These are phyloP conservation scores for Drosophila kohkoa DNA, from an alignment of 1,140 invertebrate genomes.

Conservation along the genomic window DNA sequence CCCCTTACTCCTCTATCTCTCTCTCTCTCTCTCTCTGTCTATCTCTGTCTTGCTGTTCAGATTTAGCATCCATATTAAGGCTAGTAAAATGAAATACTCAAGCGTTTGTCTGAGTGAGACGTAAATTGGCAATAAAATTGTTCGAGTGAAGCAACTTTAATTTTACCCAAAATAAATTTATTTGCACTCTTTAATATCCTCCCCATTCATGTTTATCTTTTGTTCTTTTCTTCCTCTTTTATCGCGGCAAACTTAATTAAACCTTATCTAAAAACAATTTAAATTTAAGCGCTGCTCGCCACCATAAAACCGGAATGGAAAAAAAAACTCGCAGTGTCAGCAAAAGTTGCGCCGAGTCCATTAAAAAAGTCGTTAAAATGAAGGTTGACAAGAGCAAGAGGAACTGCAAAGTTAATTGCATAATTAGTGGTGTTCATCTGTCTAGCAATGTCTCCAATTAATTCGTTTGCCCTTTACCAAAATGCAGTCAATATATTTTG, in stretches of 20 bases:
- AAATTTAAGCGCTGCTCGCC: conserved; percentile 62
- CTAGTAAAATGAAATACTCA: background rate
- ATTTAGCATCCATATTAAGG: background rate
- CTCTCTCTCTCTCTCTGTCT: background rate
- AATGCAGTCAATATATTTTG: background rate
- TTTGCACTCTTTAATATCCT: conserved; percentile 6
- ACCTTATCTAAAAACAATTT: conserved; percentile 77
- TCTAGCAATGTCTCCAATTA: conserved; percentile 7
- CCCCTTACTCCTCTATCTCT: too few relatives aligned
- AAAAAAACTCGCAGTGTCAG: conserved; percentile 20
- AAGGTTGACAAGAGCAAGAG: conserved; percentile 6
- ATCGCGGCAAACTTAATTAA: conserved; percentile 47
- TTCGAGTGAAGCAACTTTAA: background rate
- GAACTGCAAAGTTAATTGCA: conserved; percentile 66
- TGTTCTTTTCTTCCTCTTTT: conserved; percentile 4
- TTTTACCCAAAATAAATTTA: background rate
- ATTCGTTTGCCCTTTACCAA: conserved; percentile 5
- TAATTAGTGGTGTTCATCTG: conserved; percentile 62
- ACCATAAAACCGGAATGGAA: conserved; percentile 43
- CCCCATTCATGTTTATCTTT: conserved; percentile 46
- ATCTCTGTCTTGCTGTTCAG: background rate
- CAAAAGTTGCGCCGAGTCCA: conserved; percentile 44
- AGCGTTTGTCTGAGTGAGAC: background rate
- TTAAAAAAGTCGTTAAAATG: conserved; percentile 66
- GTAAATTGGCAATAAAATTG: conserved; percentile 15